These are phyloP conservation scores for Axea sp. DNA, from an alignment of 2,888 invertebrate genomes.

Conservation along the genomic window DNA sequence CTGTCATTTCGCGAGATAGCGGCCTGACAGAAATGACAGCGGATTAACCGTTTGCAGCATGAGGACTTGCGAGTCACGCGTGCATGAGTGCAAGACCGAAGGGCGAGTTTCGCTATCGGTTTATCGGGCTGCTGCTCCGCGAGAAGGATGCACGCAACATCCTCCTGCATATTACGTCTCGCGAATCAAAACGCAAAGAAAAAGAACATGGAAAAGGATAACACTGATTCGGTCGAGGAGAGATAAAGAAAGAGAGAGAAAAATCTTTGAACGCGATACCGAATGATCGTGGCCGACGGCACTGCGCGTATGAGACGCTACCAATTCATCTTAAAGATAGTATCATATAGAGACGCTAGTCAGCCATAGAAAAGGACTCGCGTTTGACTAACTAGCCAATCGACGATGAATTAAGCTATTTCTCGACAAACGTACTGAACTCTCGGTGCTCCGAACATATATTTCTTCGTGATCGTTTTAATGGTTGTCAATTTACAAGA, in stretches of 20 bases:
- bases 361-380: conserved; percentile 61
- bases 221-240: conserved; percentile 14
- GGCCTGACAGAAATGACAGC: conserved; percentile 65
- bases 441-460: not conserved
- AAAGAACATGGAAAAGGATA: conserved; percentile 37
- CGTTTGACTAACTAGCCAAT: conserved; percentile 59
- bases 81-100: conserved; percentile 59
- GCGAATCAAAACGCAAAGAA: conserved; percentile 30
- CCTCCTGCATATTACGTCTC: conserved; percentile 44
- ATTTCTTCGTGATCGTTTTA: not conserved
- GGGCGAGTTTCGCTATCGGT: conserved; percentile 46
- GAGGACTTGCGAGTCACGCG: conserved; percentile 61
- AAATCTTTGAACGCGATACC: conserved; percentile 27
- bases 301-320: conserved; percentile 51
- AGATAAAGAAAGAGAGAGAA: conserved; percentile 20
- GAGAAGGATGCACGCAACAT: conserved; percentile 53
- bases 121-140: conserved; percentile 46
- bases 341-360: conserved; percentile 67
- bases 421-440: conserved; percentile 32
- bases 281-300: conserved; percentile 22
- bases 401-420: conserved; percentile 62
- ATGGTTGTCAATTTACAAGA: conserved; percentile 1
- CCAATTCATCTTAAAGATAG: conserved; percentile 71
- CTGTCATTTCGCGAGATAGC: conserved; percentile 67
- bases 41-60: conserved; percentile 64